Percentiles rank a stretch among this genome's conserved stretches.
These are phyloP conservation scores for Thumatha senex DNA, from an alignment of 2,888 invertebrate species.

Conservation along the genomic window DNA sequence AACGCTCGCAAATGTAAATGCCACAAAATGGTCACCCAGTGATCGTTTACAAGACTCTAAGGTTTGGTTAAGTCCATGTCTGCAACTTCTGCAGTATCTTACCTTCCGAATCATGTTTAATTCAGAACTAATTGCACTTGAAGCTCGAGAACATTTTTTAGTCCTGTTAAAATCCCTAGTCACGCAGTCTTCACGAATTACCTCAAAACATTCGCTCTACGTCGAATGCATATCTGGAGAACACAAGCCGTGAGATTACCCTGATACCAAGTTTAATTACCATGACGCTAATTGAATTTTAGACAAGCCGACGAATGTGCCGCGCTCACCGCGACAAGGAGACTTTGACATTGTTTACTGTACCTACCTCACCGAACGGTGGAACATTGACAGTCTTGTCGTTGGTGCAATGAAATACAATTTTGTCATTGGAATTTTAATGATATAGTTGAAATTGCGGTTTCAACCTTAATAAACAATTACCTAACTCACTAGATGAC, in stretches of 20 bases:
- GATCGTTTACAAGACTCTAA: no score
- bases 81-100: no score
- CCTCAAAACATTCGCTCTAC: slow-evolving; percentile 30
- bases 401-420: background rate
- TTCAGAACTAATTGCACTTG: no score
- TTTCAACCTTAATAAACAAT: background rate
- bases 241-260: slow-evolving; percentile 24
- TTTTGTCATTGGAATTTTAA: background rate
- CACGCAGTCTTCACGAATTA: slow-evolving; percentile 25
- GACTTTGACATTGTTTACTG: slow-evolving; percentile 21
- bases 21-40: no score
- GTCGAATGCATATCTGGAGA: slow-evolving; percentile 22
- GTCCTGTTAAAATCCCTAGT: background rate
- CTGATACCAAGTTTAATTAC: slow-evolving; percentile 38
- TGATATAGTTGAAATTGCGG: background rate
- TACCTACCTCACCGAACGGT: slow-evolving; percentile 16
- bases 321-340: slow-evolving; percentile 18
- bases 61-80: no score
- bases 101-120: no score
- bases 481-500: no score
- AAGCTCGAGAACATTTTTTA: no score
- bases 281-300: slow-evolving; percentile 46
- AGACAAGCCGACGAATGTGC: slow-evolving; percentile 27
- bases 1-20: no score
- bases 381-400: slow-evolving; percentile 1